A percentile compares a stretch with the other conserved stretches of the same genome.
Evolutionary conservation across 1,140 invertebrate species (phyloP).

Genomic region (Bombus pascuorum): DNA sequence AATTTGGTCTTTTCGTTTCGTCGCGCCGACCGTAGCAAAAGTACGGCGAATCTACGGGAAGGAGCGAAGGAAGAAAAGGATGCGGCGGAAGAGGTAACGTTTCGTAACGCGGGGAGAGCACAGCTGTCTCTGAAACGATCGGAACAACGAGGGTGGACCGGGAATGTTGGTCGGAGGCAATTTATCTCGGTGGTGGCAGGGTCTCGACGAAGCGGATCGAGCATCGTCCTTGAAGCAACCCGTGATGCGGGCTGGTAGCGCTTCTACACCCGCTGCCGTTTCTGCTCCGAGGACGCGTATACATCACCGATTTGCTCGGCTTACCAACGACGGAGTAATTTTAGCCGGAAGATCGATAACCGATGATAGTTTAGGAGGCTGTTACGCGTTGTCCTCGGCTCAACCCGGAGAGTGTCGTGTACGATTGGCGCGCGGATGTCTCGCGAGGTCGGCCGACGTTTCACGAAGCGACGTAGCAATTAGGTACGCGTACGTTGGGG

Average conservation of each 20-base stretch:
- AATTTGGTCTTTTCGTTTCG: neutral
- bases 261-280: too few relatives aligned
- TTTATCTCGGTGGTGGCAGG: constrained; percentile 1
- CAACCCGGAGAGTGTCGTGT: too few relatives aligned
- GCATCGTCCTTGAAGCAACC: neutral
- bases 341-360: too few relatives aligned
- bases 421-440: too few relatives aligned
- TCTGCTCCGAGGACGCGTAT: constrained; percentile 48
- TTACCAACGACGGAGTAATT: neutral
- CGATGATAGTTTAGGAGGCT: too few relatives aligned
- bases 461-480: too few relatives aligned
- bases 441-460: too few relatives aligned
- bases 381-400: too few relatives aligned
- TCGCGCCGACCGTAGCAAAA: too few relatives aligned
- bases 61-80: neutral
- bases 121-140: neutral
- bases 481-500: too few relatives aligned
- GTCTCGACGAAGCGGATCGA: neutral
- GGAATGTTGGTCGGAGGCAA: neutral
- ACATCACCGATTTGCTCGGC: constrained; percentile 42
- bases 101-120: neutral
- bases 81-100: neutral
- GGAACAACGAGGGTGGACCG: neutral
- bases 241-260: too few relatives aligned
- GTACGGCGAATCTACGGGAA: neutral